Conservation (phyloP, 2,797 vertebrate species). For the Acipenser ruthenus region DNA sequence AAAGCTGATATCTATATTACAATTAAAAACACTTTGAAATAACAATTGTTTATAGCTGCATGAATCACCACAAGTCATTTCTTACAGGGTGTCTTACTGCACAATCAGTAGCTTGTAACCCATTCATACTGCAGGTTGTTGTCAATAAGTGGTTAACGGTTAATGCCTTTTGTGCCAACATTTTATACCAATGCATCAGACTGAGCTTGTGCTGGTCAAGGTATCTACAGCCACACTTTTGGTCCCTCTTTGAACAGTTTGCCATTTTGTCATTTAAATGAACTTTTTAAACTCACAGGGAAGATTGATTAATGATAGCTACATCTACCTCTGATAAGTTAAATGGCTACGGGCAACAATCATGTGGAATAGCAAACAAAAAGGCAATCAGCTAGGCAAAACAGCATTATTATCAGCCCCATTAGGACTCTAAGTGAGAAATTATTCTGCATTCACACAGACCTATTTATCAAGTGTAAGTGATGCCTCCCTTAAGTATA, state of each 20-base stretch:
- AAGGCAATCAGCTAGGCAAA: conserved; percentile 61
- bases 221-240: neutral
- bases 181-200: too few species aligned
- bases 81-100: too few species aligned
- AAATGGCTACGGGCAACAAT: conserved; percentile 45
- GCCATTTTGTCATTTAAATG: conserved; percentile 11
- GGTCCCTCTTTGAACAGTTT: neutral
- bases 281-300: conserved; percentile 25
- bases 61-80: too few species aligned
- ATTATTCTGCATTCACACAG: conserved; percentile 49
- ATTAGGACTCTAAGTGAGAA: conserved; percentile 64
- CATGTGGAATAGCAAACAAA: conserved; percentile 53
- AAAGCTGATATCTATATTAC: too few species aligned
- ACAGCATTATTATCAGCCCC: conserved; percentile 54
- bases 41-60: too few species aligned
- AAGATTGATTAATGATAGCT: conserved; percentile 34
- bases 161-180: too few species aligned
- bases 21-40: too few species aligned
- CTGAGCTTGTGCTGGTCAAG: neutral
- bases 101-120: too few species aligned
- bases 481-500: conserved; percentile 50
- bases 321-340: conserved; percentile 32
- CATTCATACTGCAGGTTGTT: too few species aligned
- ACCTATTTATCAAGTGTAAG: conserved; percentile 56
- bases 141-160: too few species aligned